phyloP scores from a whole-genome alignment of 1,140 invertebrate genomes.

The Anastatus disparis region DNA sequence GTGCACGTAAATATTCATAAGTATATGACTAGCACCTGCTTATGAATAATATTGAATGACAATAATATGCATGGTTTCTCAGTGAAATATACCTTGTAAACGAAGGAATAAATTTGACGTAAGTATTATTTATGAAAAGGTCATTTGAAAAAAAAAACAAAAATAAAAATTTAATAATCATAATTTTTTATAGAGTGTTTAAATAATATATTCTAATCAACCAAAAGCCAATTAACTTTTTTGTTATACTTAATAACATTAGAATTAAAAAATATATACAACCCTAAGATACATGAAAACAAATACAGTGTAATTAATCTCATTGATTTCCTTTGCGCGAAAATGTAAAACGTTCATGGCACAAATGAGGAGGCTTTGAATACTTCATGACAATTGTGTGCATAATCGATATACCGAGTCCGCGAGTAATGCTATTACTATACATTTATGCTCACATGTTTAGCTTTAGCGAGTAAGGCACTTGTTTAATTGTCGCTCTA shows the following conservation, averaged over 20 bases:
- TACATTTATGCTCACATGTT: too few relatives aligned
- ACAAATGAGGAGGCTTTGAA: constrained; percentile 2
- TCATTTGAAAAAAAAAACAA: too few relatives aligned
- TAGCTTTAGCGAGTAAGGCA: not conserved
- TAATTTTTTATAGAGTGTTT: too few relatives aligned
- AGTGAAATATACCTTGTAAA: too few relatives aligned
- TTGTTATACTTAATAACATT: too few relatives aligned
- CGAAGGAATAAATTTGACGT: too few relatives aligned
- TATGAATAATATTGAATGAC: constrained; percentile 1
- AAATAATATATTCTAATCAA: too few relatives aligned
- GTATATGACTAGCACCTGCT: not conserved
- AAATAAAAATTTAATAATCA: too few relatives aligned
- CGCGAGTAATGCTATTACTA: too few relatives aligned
- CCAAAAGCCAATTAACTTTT: too few relatives aligned
- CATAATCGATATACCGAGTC: constrained; percentile 9
- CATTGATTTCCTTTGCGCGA: not conserved
- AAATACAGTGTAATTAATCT: constrained; percentile 10
- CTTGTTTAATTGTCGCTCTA: not conserved
- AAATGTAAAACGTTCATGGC: not conserved
- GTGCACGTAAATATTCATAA: too few relatives aligned
- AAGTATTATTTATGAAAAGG: too few relatives aligned
- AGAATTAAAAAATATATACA: not conserved
- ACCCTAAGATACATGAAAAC: not conserved
- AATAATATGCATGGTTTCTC: not conserved
- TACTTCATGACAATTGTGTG: constrained; percentile 1